These are phyloP conservation scores for Nothura maculosa DNA, from an alignment of 2,797 vertebrate genomes.

Conservation along the genomic window DNA sequence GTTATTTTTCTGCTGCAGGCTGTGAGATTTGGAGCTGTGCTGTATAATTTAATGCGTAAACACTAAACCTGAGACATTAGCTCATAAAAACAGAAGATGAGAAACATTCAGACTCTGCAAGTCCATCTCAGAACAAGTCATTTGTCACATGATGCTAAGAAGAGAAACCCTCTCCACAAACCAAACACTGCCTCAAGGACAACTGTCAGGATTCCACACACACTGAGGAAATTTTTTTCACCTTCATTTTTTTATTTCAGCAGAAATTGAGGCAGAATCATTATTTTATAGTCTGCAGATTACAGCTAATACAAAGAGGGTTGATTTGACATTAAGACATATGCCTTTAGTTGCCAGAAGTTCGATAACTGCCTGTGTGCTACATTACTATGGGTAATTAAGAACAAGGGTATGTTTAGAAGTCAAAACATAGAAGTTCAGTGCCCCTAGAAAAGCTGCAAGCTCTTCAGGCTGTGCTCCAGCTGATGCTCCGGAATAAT, in stretches of 20 bases:
- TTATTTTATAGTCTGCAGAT: background rate
- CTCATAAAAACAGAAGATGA: background rate
- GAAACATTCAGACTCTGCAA: background rate
- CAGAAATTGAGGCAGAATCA: background rate
- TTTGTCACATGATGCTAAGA: background rate
- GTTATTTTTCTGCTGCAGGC: slow-evolving; percentile 33
- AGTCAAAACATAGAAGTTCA: background rate
- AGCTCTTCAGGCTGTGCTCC: background rate
- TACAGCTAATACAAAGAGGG: background rate
- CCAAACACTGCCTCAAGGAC: background rate
- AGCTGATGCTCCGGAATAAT: background rate
- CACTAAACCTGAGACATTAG: background rate
- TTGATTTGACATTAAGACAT: background rate
- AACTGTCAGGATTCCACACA: background rate
- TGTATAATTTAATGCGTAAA: slow-evolving; percentile 2
- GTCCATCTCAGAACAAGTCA: background rate
- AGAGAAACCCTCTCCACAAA: background rate
- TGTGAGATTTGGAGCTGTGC: slow-evolving; percentile 24
- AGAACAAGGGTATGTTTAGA: background rate
- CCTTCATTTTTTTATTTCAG: background rate
- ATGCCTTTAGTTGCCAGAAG: background rate
- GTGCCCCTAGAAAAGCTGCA: background rate
- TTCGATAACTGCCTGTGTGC: background rate
- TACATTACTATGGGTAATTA: background rate
- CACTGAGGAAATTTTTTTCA: background rate